A percentile compares a stretch with the other conserved stretches of the same genome.
Conservation (phyloP, 2,888 invertebrate genomes). For the Netelia fuscicornis region DNA sequence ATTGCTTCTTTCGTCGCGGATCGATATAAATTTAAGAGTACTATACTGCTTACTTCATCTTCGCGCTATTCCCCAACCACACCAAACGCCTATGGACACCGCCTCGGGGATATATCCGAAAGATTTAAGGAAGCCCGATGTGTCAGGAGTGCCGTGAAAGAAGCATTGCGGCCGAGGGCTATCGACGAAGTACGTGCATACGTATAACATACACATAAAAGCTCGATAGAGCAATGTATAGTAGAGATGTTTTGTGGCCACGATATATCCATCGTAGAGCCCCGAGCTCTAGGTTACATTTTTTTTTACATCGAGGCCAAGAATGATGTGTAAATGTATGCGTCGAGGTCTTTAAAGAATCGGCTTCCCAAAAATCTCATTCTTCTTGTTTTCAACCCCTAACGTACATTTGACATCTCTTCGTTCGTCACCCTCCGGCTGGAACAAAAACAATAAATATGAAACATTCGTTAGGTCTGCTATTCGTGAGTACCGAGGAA, state of each 20-base stretch:
- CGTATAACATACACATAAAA: neutral
- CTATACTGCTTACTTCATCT: neutral
- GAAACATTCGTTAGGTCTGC: slow-evolving; percentile 22
- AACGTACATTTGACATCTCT: neutral
- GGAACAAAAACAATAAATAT: slow-evolving; percentile 54
- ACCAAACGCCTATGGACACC: neutral
- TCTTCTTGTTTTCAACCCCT: slow-evolving; percentile 1
- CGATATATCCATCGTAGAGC: slow-evolving; percentile 61
- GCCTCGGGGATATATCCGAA: neutral
- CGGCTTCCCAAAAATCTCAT: slow-evolving; percentile 41
- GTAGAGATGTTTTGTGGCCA: slow-evolving; percentile 60
- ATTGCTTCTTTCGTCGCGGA: neutral
- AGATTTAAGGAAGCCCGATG: slow-evolving; percentile 57
- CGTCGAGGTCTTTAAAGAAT: slow-evolving; percentile 25
- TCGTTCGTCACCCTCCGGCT: slow-evolving; percentile 32
- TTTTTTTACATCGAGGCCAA: slow-evolving; percentile 36
- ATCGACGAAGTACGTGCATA: slow-evolving; percentile 25
- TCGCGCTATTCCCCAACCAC: neutral
- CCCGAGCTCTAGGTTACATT: slow-evolving; percentile 69
- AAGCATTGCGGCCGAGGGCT: slow-evolving; percentile 51
- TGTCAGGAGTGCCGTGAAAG: slow-evolving; percentile 4
- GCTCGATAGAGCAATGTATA: slow-evolving; percentile 45
- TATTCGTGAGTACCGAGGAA: neutral
- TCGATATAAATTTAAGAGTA: neutral
- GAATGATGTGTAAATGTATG: slow-evolving; percentile 31